Evolutionary conservation across 1,140 invertebrate genomes (phyloP).

Genomic region (Papilio glaucus): DNA sequence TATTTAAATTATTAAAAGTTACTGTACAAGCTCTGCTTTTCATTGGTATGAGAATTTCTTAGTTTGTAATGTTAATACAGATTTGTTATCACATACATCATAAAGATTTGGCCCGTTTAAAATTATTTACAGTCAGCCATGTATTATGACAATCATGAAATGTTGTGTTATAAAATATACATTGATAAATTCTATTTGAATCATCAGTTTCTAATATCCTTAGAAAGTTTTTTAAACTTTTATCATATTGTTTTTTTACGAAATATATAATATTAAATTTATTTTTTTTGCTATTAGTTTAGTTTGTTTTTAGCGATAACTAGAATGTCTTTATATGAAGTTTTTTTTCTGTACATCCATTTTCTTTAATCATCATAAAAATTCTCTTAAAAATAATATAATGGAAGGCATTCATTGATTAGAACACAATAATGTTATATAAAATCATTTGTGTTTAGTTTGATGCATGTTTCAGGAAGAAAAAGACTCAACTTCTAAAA

Average conservation of each 20-base stretch:
- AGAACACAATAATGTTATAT: neutral
- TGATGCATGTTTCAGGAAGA: conserved; percentile 3
- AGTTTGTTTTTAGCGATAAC: too few species aligned
- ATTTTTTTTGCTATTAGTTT: neutral
- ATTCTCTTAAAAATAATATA: neutral
- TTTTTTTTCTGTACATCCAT: neutral
- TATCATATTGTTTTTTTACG: neutral
- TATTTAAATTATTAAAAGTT: neutral
- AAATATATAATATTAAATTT: neutral
- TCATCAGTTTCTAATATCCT: neutral
- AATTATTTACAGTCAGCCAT: neutral
- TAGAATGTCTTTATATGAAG: neutral
- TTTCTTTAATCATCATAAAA: neutral
- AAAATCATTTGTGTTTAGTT: neutral
- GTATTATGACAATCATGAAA: neutral
- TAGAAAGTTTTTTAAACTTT: neutral
- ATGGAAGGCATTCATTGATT: neutral
- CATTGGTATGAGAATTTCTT: neutral
- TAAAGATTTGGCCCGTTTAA: neutral
- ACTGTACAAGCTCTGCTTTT: conserved; percentile 1
- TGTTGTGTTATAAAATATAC: neutral
- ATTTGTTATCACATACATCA: neutral
- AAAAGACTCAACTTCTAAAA: neutral
- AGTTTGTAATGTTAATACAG: neutral
- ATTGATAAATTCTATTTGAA: neutral